Conservation (phyloP, 2,113 vertebrate genomes). For the Oxyura jamaicensis region DNA sequence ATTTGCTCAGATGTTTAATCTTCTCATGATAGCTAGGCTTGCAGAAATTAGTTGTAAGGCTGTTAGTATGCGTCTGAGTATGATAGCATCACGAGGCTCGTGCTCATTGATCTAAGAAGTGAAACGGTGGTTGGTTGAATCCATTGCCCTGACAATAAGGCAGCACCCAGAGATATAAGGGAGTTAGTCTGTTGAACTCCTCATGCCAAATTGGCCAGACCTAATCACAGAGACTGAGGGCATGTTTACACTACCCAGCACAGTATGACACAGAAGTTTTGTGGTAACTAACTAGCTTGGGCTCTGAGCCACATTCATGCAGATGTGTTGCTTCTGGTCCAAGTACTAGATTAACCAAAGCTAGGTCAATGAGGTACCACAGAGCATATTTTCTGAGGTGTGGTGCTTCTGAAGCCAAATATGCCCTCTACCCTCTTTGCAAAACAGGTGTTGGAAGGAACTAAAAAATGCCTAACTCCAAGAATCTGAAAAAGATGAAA, state of each 20-base stretch:
- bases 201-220: neutral
- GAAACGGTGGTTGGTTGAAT: neutral
- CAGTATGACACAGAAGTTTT: neutral
- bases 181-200: neutral
- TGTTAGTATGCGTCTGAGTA: neutral
- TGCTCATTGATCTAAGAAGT: neutral
- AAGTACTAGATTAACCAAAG: neutral
- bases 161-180: neutral
- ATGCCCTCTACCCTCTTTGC: neutral
- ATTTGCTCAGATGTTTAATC: slow-evolving; percentile 48
- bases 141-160: neutral
- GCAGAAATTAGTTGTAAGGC: neutral
- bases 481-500: neutral
- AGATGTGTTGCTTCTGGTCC: neutral
- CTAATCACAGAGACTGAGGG: neutral
- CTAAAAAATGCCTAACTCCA: neutral
- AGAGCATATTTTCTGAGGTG: neutral
- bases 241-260: neutral
- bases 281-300: neutral
- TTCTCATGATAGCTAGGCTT: neutral
- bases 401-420: neutral
- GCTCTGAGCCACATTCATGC: neutral
- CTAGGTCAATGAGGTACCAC: neutral
- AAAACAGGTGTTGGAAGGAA: neutral
- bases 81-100: neutral